Evolutionary conservation across 2,797 vertebrate species (phyloP), one percentile per base, ranked within the genome.

Genomic region (Myripristis murdjan): DNA sequence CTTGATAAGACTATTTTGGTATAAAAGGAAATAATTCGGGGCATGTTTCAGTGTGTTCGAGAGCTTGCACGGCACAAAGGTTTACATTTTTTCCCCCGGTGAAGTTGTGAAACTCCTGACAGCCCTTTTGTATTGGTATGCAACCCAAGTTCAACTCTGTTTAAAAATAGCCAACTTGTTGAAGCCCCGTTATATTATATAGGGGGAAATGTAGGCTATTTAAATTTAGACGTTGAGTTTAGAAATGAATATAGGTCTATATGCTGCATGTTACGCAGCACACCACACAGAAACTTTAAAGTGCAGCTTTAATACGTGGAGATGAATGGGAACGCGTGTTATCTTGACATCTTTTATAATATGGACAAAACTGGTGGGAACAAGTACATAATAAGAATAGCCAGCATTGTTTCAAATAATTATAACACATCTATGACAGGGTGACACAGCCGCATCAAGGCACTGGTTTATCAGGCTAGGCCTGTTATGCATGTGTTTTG

Each of bases 321-420:
- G 78, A 31, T 79, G 77, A 4, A 57, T 65, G 67, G 60, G 73
- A 76, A 64, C 69, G 73, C 72, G 84, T 72, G 75, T 84, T 79
- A 84, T 83, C 57, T 75, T 84, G 77, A 73, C 83, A 89, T 82
- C 58, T 64, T 26, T 71, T 70, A n/a, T n/a, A n/a, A 53, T 43
- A 37, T 18, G 11, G 47, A 49, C 18, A 16, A 49, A 88, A 75
- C 55, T 68, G 55, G 48, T 79, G 55, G 70, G 63, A 66, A 81
- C 74, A 86, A 70, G 75, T 79, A 73, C 39, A 16, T 73, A 28
- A 28, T 28, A 28, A 20, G n/a, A n/a, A n/a, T n/a, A n/a, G n/a
- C 20, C 28, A 28, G 63, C 53, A 41, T 75, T 77, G 15, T 55
- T 48, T 43, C 31, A 76, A 83, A 55, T 54, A 54, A 31, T 33